Conservation (phyloP, 2,797 vertebrate species). For the Myotis pilosus region DNA sequence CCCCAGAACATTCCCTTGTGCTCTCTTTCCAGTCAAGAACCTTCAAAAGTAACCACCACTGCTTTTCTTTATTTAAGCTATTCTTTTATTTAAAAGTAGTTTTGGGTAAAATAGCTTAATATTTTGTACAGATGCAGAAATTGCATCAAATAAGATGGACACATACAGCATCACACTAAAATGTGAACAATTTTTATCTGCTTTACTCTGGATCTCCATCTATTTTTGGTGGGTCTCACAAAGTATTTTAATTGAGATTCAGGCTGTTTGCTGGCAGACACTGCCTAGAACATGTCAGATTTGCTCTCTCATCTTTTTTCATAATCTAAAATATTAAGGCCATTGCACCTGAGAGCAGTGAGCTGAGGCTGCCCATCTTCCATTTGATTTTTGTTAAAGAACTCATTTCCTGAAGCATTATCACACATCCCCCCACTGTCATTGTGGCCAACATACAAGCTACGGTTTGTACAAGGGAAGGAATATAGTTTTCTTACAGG, state of each 20-base stretch:
- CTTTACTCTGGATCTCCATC: neutral
- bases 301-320: neutral
- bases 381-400: conserved; percentile 18
- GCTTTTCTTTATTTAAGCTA: neutral
- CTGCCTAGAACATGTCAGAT: conserved; percentile 3
- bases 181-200: neutral
- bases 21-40: neutral
- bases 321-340: conserved; percentile 17
- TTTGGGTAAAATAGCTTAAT: neutral
- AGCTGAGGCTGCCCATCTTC: neutral
- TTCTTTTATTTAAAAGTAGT: neutral
- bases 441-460: neutral
- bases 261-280: neutral
- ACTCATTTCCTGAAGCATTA: conserved; percentile 47
- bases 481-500: neutral
- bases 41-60: neutral
- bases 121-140: conserved; percentile 37
- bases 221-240: neutral
- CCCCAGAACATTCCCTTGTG: neutral
- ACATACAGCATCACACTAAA: neutral
- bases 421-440: neutral
- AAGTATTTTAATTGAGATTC: conserved; percentile 29
- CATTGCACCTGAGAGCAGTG: conserved; percentile 9
- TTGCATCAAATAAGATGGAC: neutral
- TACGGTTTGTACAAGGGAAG: neutral